These are phyloP conservation scores for human (Homo sapiens) DNA, from an alignment of 2,113 vertebrate species.

Conservation along the genomic window GRCh38 chr15:86281501-86282000, in stretches of 20 bases:
- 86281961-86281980: neutral
- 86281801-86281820: neutral
- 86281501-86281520: neutral
- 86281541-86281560: neutral
- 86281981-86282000: neutral
- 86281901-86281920: neutral
- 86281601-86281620: neutral
- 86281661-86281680: neutral
- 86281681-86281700: neutral
- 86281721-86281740: neutral
- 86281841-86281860: neutral
- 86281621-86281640: neutral
- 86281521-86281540: neutral
- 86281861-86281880: neutral
- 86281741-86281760: neutral
- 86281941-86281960: neutral
- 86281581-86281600: neutral
- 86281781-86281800: neutral
- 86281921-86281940: neutral
- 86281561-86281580: neutral
- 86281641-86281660: neutral
- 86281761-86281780: neutral
- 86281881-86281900: neutral
- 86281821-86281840: neutral
- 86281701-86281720: neutral